Percentiles rank a stretch among this genome's conserved stretches.
Evolutionary conservation across 2,888 invertebrate species (phyloP).

Genomic region (Griposia aprilina): DNA sequence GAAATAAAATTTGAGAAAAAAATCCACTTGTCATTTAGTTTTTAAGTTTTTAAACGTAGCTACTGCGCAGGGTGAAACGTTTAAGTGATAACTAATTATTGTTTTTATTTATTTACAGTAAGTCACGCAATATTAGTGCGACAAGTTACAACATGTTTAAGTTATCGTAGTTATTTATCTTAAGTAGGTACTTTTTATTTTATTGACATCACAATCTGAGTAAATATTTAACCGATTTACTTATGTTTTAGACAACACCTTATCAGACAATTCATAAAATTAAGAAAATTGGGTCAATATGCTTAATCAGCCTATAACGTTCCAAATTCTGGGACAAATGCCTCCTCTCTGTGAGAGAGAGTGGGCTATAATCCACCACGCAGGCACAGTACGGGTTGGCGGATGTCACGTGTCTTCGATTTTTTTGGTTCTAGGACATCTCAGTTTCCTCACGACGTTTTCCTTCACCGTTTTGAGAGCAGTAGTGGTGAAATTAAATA

Average conservation of each 20-base stretch:
- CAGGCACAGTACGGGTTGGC: too few species aligned
- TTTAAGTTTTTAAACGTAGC: background rate
- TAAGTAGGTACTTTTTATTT: background rate
- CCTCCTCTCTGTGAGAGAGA: too few species aligned
- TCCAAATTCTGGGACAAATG: too few species aligned
- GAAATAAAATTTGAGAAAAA: slow-evolving; percentile 8
- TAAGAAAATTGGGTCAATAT: background rate
- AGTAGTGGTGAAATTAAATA: too few species aligned
- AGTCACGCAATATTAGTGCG: background rate
- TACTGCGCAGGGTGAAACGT: background rate
- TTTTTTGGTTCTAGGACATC: too few species aligned
- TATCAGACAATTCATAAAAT: background rate
- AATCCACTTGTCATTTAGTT: background rate
- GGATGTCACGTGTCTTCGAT: too few species aligned
- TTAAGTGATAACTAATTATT: background rate
- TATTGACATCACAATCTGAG: background rate
- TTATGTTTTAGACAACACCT: background rate
- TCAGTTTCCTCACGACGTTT: too few species aligned
- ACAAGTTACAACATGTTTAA: slow-evolving; percentile 27
- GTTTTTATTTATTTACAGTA: slow-evolving; percentile 1
- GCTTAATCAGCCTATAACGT: too few species aligned
- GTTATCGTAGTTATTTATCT: slow-evolving; percentile 2
- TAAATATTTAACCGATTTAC: slow-evolving; percentile 10
- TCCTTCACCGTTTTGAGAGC: too few species aligned
- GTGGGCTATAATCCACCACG: too few species aligned